A percentile compares a stretch with the other conserved stretches of the same genome.
Conservation (phyloP, 2,113 vertebrate genomes). For the Scytalopus superciliaris region DNA sequence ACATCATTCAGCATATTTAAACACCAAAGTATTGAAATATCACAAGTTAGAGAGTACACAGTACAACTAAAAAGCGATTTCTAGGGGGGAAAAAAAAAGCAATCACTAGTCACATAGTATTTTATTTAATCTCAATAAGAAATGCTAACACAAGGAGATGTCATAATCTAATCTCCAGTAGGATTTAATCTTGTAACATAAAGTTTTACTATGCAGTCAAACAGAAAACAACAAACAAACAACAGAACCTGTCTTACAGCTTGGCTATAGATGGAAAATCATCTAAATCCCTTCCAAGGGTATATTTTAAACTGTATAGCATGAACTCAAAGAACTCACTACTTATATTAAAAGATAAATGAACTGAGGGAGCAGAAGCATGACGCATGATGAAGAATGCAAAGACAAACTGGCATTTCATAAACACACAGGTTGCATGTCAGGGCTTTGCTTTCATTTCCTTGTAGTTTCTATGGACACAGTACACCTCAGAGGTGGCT, state of each 20-base stretch:
- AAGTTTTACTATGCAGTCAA: neutral
- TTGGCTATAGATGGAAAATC: neutral
- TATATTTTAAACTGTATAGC: neutral
- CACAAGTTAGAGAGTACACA: neutral
- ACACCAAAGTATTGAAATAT: neutral
- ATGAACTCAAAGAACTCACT: neutral
- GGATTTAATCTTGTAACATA: neutral
- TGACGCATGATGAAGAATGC: rapidly evolving
- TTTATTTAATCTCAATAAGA: neutral
- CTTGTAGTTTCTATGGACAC: neutral
- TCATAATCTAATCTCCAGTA: neutral
- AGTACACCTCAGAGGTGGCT: neutral
- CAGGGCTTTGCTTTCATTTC: neutral
- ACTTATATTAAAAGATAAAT: neutral
- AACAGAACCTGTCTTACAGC: neutral
- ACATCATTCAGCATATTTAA: neutral
- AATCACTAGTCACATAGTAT: neutral
- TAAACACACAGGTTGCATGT: rapidly evolving
- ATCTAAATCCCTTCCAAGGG: neutral
- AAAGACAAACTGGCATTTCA: neutral
- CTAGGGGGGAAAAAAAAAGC: neutral
- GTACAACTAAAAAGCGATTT: neutral
- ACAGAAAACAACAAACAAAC: neutral
- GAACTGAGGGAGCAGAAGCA: neutral
- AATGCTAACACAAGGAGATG: neutral